Base-by-base conservation (phyloP, 2,797 vertebrate genomes). In the Carapus acus region DNA sequence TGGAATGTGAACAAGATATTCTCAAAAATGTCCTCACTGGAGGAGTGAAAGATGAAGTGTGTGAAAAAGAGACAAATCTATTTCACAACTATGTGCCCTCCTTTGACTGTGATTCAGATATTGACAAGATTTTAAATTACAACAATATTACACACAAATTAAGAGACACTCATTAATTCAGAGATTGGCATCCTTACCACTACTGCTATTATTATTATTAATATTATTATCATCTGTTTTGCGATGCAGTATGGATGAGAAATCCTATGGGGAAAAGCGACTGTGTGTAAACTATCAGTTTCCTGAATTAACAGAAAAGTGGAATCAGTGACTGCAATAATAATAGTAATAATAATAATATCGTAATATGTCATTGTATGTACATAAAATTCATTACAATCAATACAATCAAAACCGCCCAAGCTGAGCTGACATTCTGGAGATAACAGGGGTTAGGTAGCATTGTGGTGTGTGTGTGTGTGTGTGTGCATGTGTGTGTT, bases 331-430 rank as follows among this genome's bases (percentile, higher is more conserved):
- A 69, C 77, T 59, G 74, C 82, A 86, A 76, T 81, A 85, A 80
- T 85, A 84, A 81, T 78, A 79, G 74, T 73, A 59, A 50, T 37
- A 58, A 67, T 42, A 78, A 79, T 78, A 85, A 79, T 74, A 83
- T 84, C 68, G 78, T 83, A 83, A 79, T 84, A 83, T 77, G 73
- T 84, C 69, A 70, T 84, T 68, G 64, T 88, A 87, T 87, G 69
- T 88, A 88, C 86, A 88, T 70, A 83, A 85, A 82, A 79, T 81
- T 87, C 74, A 85, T 79, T 87, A 87, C 82, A 88, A 86, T 88
- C 85, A 85, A 84, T 90, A 90, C 88, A 90, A 89, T 90, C 89
- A 88, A 86, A 87, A 88, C 83, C 86, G 87, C 86, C 88, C 87
- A 83, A 85, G 85, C 85, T 88, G 88, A 89, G 88, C 83, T 71